These are phyloP conservation scores for Amblyraja radiata DNA, from an alignment of 2,797 vertebrate species.

Conservation along the genomic window DNA sequence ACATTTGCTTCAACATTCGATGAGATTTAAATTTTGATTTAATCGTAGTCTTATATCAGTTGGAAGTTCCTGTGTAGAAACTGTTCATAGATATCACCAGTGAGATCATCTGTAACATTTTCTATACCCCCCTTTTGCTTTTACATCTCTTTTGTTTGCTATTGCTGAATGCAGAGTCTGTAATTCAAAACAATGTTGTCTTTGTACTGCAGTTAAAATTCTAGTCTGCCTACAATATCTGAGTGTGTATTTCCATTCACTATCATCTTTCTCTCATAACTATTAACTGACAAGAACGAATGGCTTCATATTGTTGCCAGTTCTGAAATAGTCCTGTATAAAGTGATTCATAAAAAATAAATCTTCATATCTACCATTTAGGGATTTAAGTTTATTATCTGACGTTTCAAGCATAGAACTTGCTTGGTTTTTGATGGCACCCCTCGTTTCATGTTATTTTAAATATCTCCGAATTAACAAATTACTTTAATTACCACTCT, in stretches of 20 bases:
- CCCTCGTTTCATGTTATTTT: not conserved
- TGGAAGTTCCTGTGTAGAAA: not conserved
- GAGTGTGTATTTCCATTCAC: not conserved
- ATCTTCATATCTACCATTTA: not conserved
- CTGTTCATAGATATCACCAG: not conserved
- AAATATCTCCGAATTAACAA: not conserved
- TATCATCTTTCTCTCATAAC: not conserved
- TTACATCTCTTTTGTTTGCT: constrained; percentile 30
- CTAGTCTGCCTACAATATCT: not conserved
- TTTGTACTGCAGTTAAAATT: constrained; percentile 5
- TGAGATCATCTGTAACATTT: constrained; percentile 1
- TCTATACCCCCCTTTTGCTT: not conserved
- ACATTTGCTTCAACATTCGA: not conserved
- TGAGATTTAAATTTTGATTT: not conserved
- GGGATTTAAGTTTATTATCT: not conserved
- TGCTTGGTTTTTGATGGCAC: not conserved
- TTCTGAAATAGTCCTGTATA: not conserved
- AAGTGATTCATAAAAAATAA: not conserved
- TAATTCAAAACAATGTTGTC: constrained; percentile 8
- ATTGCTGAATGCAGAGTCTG: constrained; percentile 19
- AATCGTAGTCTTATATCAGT: not conserved
- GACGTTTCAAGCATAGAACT: no score
- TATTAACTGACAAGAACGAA: not conserved
- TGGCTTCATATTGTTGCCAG: not conserved
- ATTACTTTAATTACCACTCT: not conserved